These are phyloP conservation scores for Edolisoma coerulescens DNA, from an alignment of 2,113 vertebrate genomes.

Conservation along the genomic window DNA sequence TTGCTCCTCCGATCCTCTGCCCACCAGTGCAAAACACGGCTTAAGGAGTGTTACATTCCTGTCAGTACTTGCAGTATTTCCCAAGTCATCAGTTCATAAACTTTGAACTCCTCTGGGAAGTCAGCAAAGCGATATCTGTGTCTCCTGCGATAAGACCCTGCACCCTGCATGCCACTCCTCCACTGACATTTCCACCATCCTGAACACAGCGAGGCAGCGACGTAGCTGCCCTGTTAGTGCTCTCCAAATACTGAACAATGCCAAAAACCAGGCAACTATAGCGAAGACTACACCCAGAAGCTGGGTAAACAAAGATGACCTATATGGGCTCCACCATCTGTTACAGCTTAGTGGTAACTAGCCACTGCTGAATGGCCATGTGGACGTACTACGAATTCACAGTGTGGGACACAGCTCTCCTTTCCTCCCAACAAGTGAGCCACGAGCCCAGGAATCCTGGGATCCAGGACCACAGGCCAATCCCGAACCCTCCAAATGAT, in stretches of 20 bases:
- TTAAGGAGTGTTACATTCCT: neutral
- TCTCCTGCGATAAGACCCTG: neutral
- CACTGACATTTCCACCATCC: neutral
- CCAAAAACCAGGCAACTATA: neutral
- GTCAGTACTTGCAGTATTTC: neutral
- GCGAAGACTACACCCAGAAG: neutral
- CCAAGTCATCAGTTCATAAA: neutral
- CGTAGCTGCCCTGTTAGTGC: neutral
- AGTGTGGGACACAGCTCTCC: neutral
- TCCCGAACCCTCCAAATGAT: neutral
- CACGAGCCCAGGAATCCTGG: neutral
- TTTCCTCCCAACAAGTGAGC: accelerated
- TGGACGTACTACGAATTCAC: neutral
- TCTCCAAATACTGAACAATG: neutral
- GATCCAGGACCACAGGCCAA: neutral
- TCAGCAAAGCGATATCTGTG: accelerated
- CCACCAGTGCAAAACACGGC: neutral
- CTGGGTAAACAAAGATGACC: constrained; percentile 25
- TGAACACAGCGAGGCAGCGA: neutral
- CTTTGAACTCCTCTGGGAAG: neutral
- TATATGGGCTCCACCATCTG: neutral
- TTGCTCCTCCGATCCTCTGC: neutral
- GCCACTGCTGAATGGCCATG: neutral
- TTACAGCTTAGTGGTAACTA: neutral
- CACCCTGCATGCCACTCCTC: neutral